These are phyloP conservation scores for Onychostruthus taczanowskii DNA, from an alignment of 2,113 vertebrate species.

Conservation along the genomic window DNA sequence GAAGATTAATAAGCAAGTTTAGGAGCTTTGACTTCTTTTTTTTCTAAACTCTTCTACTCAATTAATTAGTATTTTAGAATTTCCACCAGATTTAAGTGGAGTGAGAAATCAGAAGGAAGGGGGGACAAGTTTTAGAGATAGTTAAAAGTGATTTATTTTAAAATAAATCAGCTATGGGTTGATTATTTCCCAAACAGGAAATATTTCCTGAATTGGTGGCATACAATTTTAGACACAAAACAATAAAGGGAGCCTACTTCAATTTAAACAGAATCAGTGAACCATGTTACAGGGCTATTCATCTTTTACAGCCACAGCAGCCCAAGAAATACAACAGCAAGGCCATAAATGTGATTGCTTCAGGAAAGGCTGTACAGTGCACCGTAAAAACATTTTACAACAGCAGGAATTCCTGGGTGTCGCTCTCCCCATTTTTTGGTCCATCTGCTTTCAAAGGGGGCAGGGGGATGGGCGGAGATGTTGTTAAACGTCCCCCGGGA, in stretches of 20 bases:
- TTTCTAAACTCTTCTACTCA: background rate
- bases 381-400: conserved; percentile 71
- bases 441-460: conserved; percentile 69
- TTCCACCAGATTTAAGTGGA: background rate
- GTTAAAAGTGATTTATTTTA: conserved; percentile 58
- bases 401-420: conserved; percentile 75
- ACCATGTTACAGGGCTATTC: conserved; percentile 67
- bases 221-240: conserved; percentile 59
- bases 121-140: background rate
- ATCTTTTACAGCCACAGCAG: conserved; percentile 70
- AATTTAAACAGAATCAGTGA: conserved; percentile 66
- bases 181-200: conserved; percentile 70
- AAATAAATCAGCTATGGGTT: conserved; percentile 61
- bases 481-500: conserved; percentile 67
- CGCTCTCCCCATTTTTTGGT: conserved; percentile 62
- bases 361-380: conserved; percentile 69
- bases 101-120: background rate
- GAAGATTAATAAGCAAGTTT: background rate
- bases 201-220: conserved; percentile 64
- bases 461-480: conserved; percentile 65
- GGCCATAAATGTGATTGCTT: conserved; percentile 69
- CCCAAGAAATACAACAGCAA: conserved; percentile 63
- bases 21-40: background rate
- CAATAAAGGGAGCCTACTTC: conserved; percentile 46
- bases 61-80: background rate